These are phyloP conservation scores for Adela reaumurella DNA, from an alignment of 2,888 invertebrate genomes.

Conservation along the genomic window DNA sequence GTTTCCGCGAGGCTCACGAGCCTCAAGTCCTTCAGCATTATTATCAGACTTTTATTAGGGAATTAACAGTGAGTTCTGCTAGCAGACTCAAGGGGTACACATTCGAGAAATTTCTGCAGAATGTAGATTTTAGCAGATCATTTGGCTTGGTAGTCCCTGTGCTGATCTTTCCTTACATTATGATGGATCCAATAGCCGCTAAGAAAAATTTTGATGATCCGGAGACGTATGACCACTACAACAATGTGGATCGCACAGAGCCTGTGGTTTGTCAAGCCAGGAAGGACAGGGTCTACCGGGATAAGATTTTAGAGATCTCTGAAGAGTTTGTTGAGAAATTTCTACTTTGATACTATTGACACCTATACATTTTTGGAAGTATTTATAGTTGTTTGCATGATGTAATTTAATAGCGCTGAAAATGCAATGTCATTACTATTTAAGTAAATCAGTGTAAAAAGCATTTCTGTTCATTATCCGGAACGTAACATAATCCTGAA, in stretches of 20 bases:
- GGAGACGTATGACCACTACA: conserved; percentile 16
- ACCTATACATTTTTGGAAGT: no score
- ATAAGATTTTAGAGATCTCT: conserved; percentile 21
- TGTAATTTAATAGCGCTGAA: no score
- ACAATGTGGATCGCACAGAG: conserved; percentile 18
- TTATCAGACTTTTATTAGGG: conserved; percentile 21
- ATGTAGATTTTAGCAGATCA: conserved; percentile 22
- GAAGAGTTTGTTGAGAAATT: conserved; percentile 27
- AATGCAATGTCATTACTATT: no score
- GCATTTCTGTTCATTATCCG: no score
- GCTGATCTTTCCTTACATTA: conserved; percentile 17
- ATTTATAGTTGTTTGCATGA: no score
- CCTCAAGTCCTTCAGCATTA: conserved; percentile 22
- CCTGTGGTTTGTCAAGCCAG: conserved; percentile 20
- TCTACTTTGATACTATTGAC: no score
- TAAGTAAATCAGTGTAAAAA: no score
- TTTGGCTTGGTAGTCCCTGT: conserved; percentile 19
- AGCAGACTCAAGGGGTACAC: conserved; percentile 20
- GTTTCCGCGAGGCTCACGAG: conserved; percentile 26
- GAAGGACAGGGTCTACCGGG: conserved; percentile 6
- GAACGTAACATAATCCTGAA: no score
- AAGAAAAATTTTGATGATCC: conserved; percentile 21
- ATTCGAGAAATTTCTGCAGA: conserved; percentile 16
- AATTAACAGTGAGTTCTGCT: conserved; percentile 19
- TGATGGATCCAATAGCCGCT: conserved; percentile 22